Evolutionary conservation across 2,113 vertebrate species (phyloP), one percentile per base, ranked within the genome.

Genomic region (Myotis yumanensis): DNA sequence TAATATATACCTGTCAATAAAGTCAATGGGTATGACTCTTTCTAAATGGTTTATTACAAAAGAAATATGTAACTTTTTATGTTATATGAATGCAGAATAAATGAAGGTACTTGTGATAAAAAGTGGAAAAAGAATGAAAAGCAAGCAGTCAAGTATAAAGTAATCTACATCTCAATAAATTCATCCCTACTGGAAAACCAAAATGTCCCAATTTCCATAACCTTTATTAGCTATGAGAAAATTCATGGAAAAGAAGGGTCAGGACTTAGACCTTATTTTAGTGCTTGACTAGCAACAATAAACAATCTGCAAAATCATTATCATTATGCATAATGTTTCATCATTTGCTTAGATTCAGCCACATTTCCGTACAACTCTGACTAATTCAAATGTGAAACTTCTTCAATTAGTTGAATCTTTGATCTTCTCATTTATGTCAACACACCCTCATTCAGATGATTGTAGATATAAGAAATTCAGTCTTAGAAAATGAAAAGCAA

Each of bases 401-500:
- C 20, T 90, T 81, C 37, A 82, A 73, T 79, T n/a, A 69, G 37
- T 0, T 57, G 30, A 94, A 22, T 64, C 51, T 81, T n/a, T 91
- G 20, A 90, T 68, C 37, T 77, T 87, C 18, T 82, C n/a, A 30
- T 83, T 90, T 73, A 82, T 46, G 52, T 57, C 43, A 85, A 54
- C 16, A 86, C 23, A 64, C 25, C 40, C 62, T 86, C 86, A 86
- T 43, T 88, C 76, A 69, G 76, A 73, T 40, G 89, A 91, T 43
- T 48, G 48, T 1, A 83, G 11, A 72, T 72, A 51, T 12, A 68
- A 83, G 71, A 57, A 46, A 69, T 22, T 66, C 15, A 91, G 48
- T 30, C 52, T 75, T 82, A 66, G 30, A 30, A 96, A 89, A 82
- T 76, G 28, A 90, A 94, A 96, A 93, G 48, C 32, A 43, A 97